Evolutionary conservation across 2,113 vertebrate species (phyloP).

Genomic region (Aspiorhynchus laticeps): DNA sequence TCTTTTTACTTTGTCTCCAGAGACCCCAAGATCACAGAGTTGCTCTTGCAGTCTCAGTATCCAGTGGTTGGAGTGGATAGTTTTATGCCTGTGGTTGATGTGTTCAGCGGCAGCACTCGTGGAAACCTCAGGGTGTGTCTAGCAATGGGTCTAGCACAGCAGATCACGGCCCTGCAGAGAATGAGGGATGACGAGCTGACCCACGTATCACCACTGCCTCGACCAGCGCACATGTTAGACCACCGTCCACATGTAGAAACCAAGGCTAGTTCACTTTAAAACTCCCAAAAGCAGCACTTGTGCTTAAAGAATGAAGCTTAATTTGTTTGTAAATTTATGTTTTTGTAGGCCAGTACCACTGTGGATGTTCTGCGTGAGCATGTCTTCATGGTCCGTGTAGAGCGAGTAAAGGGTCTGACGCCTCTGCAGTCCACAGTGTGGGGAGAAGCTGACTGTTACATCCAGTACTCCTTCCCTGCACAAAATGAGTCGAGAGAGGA

Average conservation of each 20-base stretch:
- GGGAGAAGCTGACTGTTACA: slow-evolving; percentile 96
- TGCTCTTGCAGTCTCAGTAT: slow-evolving; percentile 91
- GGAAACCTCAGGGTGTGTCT: slow-evolving; percentile 87
- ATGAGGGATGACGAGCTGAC: slow-evolving; percentile 77
- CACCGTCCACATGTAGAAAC: slow-evolving; percentile 60
- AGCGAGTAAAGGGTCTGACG: slow-evolving; percentile 82
- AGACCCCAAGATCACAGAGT: slow-evolving; percentile 79
- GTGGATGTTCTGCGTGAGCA: slow-evolving; percentile 79
- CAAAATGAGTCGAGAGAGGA: slow-evolving; percentile 69
- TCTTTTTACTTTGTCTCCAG: slow-evolving; percentile 65
- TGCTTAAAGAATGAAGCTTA: not conserved
- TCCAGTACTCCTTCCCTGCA: slow-evolving; percentile 90
- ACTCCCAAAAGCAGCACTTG: not conserved
- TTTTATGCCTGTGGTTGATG: slow-evolving; percentile 85
- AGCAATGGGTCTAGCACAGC: slow-evolving; percentile 88
- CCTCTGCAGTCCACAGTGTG: slow-evolving; percentile 92
- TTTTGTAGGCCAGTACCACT: slow-evolving; percentile 62
- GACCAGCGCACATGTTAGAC: slow-evolving; percentile 83
- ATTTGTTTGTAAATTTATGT: not conserved
- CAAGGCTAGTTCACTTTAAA: slow-evolving; percentile 61
- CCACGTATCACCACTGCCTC: slow-evolving; percentile 51
- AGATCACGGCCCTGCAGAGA: slow-evolving; percentile 84
- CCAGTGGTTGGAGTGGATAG: slow-evolving; percentile 91
- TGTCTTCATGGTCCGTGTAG: slow-evolving; percentile 84
- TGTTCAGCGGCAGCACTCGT: slow-evolving; percentile 82